phyloP scores from a whole-genome alignment of 2,797 vertebrate species.

The Takifugu ocellatus region DNA sequence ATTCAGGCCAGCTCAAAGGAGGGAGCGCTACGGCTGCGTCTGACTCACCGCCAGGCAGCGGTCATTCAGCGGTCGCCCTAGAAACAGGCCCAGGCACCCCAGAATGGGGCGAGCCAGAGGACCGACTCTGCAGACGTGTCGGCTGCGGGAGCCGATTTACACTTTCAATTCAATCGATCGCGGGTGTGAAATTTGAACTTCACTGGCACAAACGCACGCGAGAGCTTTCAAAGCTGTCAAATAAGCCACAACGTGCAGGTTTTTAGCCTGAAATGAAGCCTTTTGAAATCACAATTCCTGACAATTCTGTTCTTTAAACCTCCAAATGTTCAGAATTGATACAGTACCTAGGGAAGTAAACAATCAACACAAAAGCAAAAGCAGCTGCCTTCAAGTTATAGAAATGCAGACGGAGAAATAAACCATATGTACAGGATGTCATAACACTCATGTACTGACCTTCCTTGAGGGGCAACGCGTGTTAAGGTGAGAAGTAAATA shows the following conservation, averaged over 20 bases:
- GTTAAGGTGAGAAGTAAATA: slow-evolving; percentile 4
- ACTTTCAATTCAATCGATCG: slow-evolving; percentile 33
- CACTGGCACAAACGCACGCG: slow-evolving; percentile 3
- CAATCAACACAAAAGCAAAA: neutral
- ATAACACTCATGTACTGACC: neutral
- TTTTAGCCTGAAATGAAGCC: slow-evolving; percentile 27
- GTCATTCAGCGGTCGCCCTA: slow-evolving; percentile 73
- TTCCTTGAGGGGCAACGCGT: neutral
- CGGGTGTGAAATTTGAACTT: slow-evolving; percentile 19
- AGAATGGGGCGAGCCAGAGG: slow-evolving; percentile 50
- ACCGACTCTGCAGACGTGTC: slow-evolving; percentile 49
- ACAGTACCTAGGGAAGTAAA: neutral
- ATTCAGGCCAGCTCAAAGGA: slow-evolving; percentile 67
- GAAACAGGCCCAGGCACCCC: slow-evolving; percentile 67
- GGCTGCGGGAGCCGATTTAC: slow-evolving; percentile 39
- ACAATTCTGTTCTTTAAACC: neutral
- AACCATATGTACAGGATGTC: neutral
- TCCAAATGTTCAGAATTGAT: neutral
- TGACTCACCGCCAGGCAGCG: slow-evolving; percentile 66
- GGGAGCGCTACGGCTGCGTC: slow-evolving; percentile 57
- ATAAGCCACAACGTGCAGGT: slow-evolving; percentile 29
- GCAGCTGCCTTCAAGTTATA: slow-evolving; percentile 6
- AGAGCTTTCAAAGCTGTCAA: slow-evolving; percentile 16
- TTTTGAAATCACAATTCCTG: neutral
- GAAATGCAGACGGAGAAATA: neutral